Percentiles rank a stretch among this genome's conserved stretches.
Conservation (phyloP, 2,888 invertebrate species). For the Drosophila fungiperda region DNA sequence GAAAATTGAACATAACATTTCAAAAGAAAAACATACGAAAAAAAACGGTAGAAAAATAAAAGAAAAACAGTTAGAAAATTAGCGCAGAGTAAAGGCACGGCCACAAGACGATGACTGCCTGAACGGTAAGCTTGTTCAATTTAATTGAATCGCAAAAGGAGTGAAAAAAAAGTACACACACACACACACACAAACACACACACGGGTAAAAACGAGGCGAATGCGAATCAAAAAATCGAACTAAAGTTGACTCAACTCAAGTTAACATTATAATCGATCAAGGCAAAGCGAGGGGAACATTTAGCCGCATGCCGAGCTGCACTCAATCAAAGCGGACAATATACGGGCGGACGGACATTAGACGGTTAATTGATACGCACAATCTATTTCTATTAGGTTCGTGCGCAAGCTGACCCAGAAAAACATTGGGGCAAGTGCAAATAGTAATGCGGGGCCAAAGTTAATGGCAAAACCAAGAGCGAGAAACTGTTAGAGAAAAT, state of each 20-base stretch:
- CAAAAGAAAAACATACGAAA: slow-evolving; percentile 57
- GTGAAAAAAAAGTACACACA: slow-evolving; percentile 13
- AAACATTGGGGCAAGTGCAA: slow-evolving; percentile 59
- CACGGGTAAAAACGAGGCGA: slow-evolving; percentile 3
- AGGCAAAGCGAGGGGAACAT: slow-evolving; percentile 75
- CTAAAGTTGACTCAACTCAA: slow-evolving; percentile 40
- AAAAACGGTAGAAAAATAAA: slow-evolving; percentile 32
- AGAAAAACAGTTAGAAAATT: slow-evolving; percentile 73
- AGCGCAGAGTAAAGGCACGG: slow-evolving; percentile 72
- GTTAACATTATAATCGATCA: slow-evolving; percentile 82
- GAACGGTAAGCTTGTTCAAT: slow-evolving; percentile 76
- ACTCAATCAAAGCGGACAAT: slow-evolving; percentile 70
- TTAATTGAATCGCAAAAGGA: slow-evolving; percentile 75
- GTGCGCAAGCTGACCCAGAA: slow-evolving; percentile 73
- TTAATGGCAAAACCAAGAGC: slow-evolving; percentile 37
- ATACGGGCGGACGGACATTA: slow-evolving; percentile 38
- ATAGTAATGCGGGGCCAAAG: slow-evolving; percentile 38
- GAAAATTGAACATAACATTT: slow-evolving; percentile 76
- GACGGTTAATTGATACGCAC: slow-evolving; percentile 80
- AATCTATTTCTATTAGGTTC: slow-evolving; percentile 71
- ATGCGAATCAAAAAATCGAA: slow-evolving; percentile 51
- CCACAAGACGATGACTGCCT: slow-evolving; percentile 36
- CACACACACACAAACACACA: slow-evolving; percentile 5
- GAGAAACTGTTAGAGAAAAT: slow-evolving; percentile 53
- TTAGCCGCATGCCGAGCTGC: slow-evolving; percentile 61